Evolutionary conservation across 2,797 vertebrate species (phyloP).

Genomic region (Euthynnus affinis): DNA sequence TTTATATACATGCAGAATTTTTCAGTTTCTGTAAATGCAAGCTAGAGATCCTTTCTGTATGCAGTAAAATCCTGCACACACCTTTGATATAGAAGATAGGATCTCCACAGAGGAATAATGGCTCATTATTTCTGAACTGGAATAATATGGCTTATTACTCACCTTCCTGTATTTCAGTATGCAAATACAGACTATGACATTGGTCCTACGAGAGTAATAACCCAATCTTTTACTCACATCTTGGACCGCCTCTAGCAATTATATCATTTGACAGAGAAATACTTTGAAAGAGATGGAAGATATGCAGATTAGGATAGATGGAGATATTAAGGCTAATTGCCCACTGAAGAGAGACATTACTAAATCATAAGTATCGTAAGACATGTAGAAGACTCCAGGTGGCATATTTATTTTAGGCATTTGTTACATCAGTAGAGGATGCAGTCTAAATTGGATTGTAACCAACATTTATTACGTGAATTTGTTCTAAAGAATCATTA

Average conservation of each 20-base stretch:
- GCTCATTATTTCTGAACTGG: constrained; percentile 49
- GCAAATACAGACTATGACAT: constrained; percentile 24
- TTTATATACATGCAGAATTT: background rate
- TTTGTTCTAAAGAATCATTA: background rate
- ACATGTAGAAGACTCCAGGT: background rate
- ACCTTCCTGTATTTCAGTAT: background rate
- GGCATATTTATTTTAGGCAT: background rate
- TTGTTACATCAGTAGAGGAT: background rate
- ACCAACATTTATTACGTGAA: background rate
- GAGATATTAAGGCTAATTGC: background rate
- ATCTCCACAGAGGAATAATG: background rate
- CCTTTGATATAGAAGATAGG: background rate
- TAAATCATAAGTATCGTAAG: background rate
- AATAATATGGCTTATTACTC: constrained; percentile 30
- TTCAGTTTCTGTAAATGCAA: background rate
- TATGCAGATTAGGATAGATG: background rate
- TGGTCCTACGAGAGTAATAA: constrained; percentile 1
- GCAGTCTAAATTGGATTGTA: background rate
- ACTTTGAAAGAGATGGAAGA: background rate
- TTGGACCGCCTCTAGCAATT: background rate
- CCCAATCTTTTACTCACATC: background rate
- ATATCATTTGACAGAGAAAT: background rate
- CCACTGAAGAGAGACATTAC: background rate
- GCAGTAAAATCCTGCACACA: background rate
- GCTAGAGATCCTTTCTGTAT: too few relatives aligned